phyloP scores from a whole-genome alignment of 37 sponge, comb jelly and placozoan species.

The Amphimedon queenslandica region DNA sequence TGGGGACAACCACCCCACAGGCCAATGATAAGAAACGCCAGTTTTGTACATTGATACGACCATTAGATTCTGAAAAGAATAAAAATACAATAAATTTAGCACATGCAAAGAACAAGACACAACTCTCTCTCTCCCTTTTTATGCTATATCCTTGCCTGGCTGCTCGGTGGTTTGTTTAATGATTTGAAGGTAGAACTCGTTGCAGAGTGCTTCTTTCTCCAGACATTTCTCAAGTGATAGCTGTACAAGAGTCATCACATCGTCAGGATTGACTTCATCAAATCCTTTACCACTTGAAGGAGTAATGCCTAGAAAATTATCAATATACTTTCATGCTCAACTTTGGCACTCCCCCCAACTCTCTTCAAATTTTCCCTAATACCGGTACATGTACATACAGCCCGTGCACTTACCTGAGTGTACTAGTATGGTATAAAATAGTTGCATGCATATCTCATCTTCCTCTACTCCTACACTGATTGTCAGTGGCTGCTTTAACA shows the following conservation, averaged over 20 bases:
- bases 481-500: constrained; percentile 76
- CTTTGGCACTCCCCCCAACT: neutral
- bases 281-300: constrained; percentile 58
- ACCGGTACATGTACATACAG: too few species aligned
- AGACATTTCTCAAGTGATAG: constrained; percentile 85
- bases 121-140: too few species aligned
- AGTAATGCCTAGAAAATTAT: constrained; percentile 49
- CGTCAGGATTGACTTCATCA: constrained; percentile 60
- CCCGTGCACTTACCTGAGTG: constrained; percentile 90
- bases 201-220: constrained; percentile 90
- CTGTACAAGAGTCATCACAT: constrained; percentile 76
- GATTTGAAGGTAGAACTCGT: constrained; percentile 92
- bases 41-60: constrained; percentile 90
- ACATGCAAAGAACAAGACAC: neutral
- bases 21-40: constrained; percentile 82
- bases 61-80: constrained; percentile 76
- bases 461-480: constrained; percentile 62
- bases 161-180: constrained; percentile 98
- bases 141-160: constrained; percentile 57
- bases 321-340: neutral
- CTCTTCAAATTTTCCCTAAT: neutral
- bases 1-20: constrained; percentile 83
- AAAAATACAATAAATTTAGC: neutral
- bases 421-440: constrained; percentile 77
- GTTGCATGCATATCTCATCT: constrained; percentile 62